Base-by-base conservation (phyloP, 1,140 invertebrate genomes). In the Drosophila funebris region DNA sequence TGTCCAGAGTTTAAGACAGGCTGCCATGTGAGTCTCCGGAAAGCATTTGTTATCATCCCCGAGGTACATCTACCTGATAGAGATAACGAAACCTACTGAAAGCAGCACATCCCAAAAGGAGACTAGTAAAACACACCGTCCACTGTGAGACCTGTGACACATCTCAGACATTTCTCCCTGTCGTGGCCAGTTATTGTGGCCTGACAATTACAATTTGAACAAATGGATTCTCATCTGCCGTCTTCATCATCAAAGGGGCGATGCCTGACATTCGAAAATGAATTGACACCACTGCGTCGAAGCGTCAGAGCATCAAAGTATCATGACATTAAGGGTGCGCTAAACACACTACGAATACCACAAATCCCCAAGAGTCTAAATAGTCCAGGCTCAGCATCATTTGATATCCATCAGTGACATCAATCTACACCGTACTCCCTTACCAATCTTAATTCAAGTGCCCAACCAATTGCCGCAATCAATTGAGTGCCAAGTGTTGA, bases 321-420 rank as follows among this genome's bases (percentile, higher is more conserved):
- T n/a, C n/a, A n/a, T 58, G 57, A 41, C 44, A 52, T 50, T 76
- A 72, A 76, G 36, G 52, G 69, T 57, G 33, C 60, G 52, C 36
- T 56, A 61, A 64, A 46, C 48, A 44, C 54, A 48, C 67, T n/a
- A 39, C 50, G 39, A 18, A 43, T 53, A 22, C 58, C 44, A 13
- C 72, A 77, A 77, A 77, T 66, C 72, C 75, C 43, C 33, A 11
- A 31, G 72, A 70, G 66, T 18, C 54, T 54, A 50, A 36, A 41
- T 73, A 60, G 52, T 46, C 29, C 20, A 57, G 27, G 24, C 31
- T 36, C 36, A 24, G 60, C 66, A 64, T 39, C 36, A 61, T 77
- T 71, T 69, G 75, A 75, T 77, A 71, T 70, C 72, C 74, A 77
- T 77, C 75, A 77, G 75, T 62, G 54, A 48, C 54, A 70, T 74